Percentiles rank a stretch among this genome's conserved stretches.
phyloP scores from a whole-genome alignment of 2,797 vertebrate genomes.

The Triplophysa bombifrons region DNA sequence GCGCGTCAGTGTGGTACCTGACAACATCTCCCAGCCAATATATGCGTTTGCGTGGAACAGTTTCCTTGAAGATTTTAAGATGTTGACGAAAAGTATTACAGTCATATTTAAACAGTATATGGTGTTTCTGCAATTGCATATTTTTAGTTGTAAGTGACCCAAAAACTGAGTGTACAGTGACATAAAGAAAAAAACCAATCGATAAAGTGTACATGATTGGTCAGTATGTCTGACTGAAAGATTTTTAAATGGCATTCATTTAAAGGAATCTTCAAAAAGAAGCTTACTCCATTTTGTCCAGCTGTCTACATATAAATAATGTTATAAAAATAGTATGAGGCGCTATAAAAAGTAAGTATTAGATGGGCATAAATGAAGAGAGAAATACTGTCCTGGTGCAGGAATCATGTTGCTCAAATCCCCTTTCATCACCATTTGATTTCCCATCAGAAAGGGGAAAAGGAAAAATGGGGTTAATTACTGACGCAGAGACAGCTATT shows the following conservation, averaged over 20 bases:
- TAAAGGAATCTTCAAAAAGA: too few relatives aligned
- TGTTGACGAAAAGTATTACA: conserved; percentile 4
- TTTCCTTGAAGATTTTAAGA: neutral
- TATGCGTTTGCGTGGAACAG: conserved; percentile 15
- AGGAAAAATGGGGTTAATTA: conserved; percentile 49
- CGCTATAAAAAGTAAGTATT: conserved; percentile 20
- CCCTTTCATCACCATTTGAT: conserved; percentile 51
- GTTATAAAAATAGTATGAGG: neutral
- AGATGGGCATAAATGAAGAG: conserved; percentile 5
- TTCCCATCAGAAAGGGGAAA: conserved; percentile 16
- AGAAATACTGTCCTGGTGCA: conserved; percentile 16
- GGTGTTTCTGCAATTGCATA: neutral
- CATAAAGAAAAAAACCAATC: neutral
- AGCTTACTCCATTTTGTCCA: neutral
- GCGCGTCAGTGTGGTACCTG: neutral
- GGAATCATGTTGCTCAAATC: conserved; percentile 32
- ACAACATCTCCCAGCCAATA: neutral
- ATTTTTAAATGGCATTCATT: neutral
- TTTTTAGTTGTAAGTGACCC: neutral
- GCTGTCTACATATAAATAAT: neutral
- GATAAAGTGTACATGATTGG: neutral
- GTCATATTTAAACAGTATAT: neutral
- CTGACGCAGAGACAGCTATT: conserved; percentile 37
- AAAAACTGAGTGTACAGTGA: neutral
- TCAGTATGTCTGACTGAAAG: neutral